A percentile compares a stretch with the other conserved stretches of the same genome.
Evolutionary conservation across 2,888 invertebrate species (phyloP).

Genomic region (Odontocolon sp.): DNA sequence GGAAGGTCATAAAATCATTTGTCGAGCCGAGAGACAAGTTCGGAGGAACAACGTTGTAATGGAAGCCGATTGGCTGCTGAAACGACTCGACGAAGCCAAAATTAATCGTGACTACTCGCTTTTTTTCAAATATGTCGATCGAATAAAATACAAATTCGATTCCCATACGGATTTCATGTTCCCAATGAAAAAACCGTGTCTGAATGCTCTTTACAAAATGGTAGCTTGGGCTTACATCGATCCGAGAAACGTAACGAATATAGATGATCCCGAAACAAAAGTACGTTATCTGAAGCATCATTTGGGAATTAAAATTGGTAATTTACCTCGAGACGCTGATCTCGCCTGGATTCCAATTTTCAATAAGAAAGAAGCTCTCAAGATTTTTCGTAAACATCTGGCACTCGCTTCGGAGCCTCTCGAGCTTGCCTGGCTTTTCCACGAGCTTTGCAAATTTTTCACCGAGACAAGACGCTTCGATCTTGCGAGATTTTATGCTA

Average conservation of each 20-base stretch:
- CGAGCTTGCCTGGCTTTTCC: constrained; percentile 82
- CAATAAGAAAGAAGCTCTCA: constrained; percentile 62
- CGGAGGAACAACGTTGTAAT: constrained; percentile 74
- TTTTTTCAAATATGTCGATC: constrained; percentile 77
- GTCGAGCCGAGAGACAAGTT: constrained; percentile 74
- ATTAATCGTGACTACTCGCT: constrained; percentile 66
- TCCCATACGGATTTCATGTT: constrained; percentile 77
- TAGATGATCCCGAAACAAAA: constrained; percentile 53
- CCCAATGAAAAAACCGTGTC: constrained; percentile 78
- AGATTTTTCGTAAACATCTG: constrained; percentile 67
- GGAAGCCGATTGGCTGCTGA: constrained; percentile 79
- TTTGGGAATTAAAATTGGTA: constrained; percentile 67
- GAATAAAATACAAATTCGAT: constrained; percentile 80
- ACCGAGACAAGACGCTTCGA: constrained; percentile 80
- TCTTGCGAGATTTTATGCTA: constrained; percentile 77
- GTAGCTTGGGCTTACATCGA: constrained; percentile 80
- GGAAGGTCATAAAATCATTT: constrained; percentile 70
- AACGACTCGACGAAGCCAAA: constrained; percentile 74
- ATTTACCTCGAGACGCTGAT: constrained; percentile 71
- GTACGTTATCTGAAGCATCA: constrained; percentile 70
- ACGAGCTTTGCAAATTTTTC: constrained; percentile 80
- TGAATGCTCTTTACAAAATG: constrained; percentile 79
- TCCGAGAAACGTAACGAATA: constrained; percentile 75
- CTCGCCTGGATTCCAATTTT: constrained; percentile 70
- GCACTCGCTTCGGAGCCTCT: constrained; percentile 73